phyloP scores from a whole-genome alignment of 2,797 vertebrate species.

The Acridotheres tristis region DNA sequence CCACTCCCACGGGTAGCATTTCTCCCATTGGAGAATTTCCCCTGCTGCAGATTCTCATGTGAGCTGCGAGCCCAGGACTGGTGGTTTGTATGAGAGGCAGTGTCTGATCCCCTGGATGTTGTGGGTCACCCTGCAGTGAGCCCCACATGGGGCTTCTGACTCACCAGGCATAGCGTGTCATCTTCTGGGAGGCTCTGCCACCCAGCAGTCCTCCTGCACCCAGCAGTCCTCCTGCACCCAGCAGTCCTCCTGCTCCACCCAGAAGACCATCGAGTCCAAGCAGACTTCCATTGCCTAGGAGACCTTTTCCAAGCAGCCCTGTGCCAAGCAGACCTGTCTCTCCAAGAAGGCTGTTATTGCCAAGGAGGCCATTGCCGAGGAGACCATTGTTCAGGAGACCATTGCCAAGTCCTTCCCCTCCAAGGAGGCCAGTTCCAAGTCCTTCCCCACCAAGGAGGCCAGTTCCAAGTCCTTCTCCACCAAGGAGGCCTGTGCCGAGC shows the following conservation, averaged over 20 bases:
- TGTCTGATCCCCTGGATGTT: neutral
- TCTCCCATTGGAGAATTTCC: neutral
- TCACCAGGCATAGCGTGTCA: neutral
- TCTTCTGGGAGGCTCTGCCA: neutral
- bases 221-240: neutral
- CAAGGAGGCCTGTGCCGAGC: neutral
- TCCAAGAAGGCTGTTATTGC: conserved; percentile 28
- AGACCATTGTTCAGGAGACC: neutral
- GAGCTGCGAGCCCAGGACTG: neutral
- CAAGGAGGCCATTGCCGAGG: neutral
- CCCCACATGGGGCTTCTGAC: neutral
- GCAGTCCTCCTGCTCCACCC: neutral
- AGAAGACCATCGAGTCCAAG: neutral
- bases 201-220: neutral
- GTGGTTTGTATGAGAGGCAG: neutral
- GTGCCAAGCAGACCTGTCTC: conserved; percentile 21
- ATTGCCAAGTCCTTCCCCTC: neutral
- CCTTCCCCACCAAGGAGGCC: neutral
- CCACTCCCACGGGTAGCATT: neutral
- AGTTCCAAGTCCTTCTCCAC: neutral
- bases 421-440: neutral
- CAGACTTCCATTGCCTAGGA: conserved; percentile 20
- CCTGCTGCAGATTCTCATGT: accelerated
- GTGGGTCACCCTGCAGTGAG: neutral
- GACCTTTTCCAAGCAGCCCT: conserved; percentile 28